Base-by-base conservation (phyloP, 35 echinoderm and acorn worm genomes). In the Amphiura filiformis region DNA sequence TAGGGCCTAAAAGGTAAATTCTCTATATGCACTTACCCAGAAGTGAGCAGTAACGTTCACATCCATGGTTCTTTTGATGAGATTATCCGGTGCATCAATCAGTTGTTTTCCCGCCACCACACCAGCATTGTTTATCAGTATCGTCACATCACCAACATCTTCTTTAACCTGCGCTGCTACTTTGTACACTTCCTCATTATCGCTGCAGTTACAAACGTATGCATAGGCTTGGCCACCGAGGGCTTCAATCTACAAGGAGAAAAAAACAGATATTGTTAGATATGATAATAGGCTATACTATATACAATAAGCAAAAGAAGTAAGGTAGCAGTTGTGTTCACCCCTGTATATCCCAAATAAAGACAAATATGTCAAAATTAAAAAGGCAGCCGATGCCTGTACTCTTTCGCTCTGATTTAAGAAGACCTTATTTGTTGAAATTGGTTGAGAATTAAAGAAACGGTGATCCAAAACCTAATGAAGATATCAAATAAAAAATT, bases 101-200 rank as follows among this genome's bases (percentile, higher is more conserved):
- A 97, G 78, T 32, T 56, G 33, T 36, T 84, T 93, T 13, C 96
- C 96, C 5, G 96, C 75, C 56, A 99, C 93, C 1, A 99, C 87
- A 0, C 96, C 96, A 32, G 96, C 96, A 26, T 99, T 99, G 57
- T 99, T 99, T 0, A 99, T 83, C 37, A 99, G 80, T 34, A 99
- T 94, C 13, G 93, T 90, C 36, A 99, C 93, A 78, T 99, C 96
- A 37, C 96, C 96, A 0, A 95, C 93, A 20, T 92, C 93, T 39
- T 81, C 79, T 76, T 89, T 99, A 36, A 99, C 96, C 22, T 64
- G 36, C n/a, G 89, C 83, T 0, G 93, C 96, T n/a, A 78, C 35
- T 17, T 77, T 85, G 49, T 99, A 94, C 18, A 99, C 90, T 13
- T 92, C 80, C 52, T 90, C 93, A 37, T 86, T 82, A 3, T 92